These are phyloP conservation scores for Stigmatopora nigra DNA, from an alignment of 2,113 vertebrate species.

Conservation along the genomic window DNA sequence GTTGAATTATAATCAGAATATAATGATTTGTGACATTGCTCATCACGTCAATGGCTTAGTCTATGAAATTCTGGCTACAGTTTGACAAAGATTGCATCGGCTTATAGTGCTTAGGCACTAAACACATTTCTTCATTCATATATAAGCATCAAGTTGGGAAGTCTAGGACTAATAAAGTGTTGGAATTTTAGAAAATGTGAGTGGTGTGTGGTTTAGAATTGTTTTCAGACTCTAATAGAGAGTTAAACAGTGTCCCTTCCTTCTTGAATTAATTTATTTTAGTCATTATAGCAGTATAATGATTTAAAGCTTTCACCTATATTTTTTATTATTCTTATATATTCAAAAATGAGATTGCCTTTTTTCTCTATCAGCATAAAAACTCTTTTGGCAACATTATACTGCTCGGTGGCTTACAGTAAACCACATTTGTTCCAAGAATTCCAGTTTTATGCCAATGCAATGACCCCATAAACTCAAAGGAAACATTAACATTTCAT, in stretches of 20 bases:
- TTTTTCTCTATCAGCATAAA: neutral
- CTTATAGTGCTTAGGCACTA: neutral
- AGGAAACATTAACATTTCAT: slow-evolving; percentile 54
- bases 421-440: slow-evolving; percentile 18
- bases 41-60: too few relatives aligned
- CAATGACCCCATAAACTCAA: slow-evolving; percentile 43
- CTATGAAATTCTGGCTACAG: too few relatives aligned
- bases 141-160: neutral
- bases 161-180: neutral
- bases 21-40: too few relatives aligned
- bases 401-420: slow-evolving; percentile 6
- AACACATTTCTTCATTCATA: neutral
- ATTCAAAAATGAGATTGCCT: too few relatives aligned
- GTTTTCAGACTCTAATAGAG: neutral
- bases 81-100: neutral
- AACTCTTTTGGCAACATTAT: slow-evolving; percentile 10
- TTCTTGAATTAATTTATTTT: too few relatives aligned
- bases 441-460: slow-evolving; percentile 28
- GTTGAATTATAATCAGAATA: too few relatives aligned
- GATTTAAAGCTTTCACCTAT: too few relatives aligned
- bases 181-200: neutral
- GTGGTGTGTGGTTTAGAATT: too few relatives aligned
- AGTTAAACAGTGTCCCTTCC: neutral
- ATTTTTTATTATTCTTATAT: too few relatives aligned
- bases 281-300: too few relatives aligned